Conservation (phyloP, 2,888 invertebrate species). For the Omphaloscelis lunosa region DNA sequence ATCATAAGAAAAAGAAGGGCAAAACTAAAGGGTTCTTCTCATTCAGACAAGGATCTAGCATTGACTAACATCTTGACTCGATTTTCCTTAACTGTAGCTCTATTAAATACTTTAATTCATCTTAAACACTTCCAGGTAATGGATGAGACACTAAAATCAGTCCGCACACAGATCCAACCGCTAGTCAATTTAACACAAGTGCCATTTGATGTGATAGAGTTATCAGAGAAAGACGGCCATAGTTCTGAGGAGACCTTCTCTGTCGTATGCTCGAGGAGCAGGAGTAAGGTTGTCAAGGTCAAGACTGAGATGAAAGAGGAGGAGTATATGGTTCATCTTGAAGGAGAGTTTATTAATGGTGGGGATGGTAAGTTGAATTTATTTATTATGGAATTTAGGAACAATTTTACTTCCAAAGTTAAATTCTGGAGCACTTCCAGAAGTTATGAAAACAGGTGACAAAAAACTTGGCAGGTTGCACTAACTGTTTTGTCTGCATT, state of each 20-base stretch:
- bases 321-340: conserved; percentile 65
- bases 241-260: conserved; percentile 60
- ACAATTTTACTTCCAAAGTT: neutral
- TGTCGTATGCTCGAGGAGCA: conserved; percentile 53
- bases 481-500: neutral
- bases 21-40: neutral
- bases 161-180: conserved; percentile 63
- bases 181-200: conserved; percentile 65
- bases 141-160: conserved; percentile 66
- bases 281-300: conserved; percentile 60
- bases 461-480: neutral
- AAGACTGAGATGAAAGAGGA: conserved; percentile 81
- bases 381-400: neutral
- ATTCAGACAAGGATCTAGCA: neutral
- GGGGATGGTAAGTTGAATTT: conserved; percentile 69
- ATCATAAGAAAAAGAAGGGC: neutral
- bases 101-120: neutral
- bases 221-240: conserved; percentile 53
- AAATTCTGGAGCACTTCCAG: no score
- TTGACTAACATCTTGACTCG: neutral
- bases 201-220: conserved; percentile 66
- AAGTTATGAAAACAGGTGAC: neutral
- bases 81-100: neutral
- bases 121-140: conserved; percentile 67
- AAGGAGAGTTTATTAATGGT: conserved; percentile 73